These are phyloP conservation scores for Micrasema minimum DNA, from an alignment of 1,140 invertebrate species.

Conservation along the genomic window DNA sequence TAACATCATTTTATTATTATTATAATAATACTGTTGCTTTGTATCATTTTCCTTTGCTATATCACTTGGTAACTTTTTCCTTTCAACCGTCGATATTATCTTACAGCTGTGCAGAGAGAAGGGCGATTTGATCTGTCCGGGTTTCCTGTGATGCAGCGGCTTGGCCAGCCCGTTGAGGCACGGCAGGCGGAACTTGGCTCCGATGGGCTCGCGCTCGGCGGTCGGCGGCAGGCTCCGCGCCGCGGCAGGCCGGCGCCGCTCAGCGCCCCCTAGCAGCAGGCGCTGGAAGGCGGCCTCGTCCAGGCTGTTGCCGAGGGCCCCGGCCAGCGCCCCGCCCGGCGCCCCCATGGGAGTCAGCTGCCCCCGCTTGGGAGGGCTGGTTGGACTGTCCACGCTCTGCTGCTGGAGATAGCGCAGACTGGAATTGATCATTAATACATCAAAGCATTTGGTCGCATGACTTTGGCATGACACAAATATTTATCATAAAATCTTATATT, in stretches of 20 bases:
- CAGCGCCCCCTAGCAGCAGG: conserved; percentile 33
- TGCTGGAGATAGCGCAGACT: conserved; percentile 64
- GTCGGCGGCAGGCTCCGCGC: conserved; percentile 6
- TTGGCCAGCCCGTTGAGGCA: conserved; percentile 63
- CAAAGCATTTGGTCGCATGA: too few relatives aligned
- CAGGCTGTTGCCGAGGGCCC: conserved; percentile 40
- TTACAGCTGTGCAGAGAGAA: conserved; percentile 43
- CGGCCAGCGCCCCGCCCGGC: too few relatives aligned
- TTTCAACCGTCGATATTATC: too few relatives aligned
- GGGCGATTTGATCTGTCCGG: conserved; percentile 42
- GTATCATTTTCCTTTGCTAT: too few relatives aligned
- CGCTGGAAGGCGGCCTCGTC: conserved; percentile 44
- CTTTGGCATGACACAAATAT: too few relatives aligned
- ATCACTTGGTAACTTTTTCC: too few relatives aligned
- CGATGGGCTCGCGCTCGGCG: conserved; percentile 34
- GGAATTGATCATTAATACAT: conserved; percentile 1
- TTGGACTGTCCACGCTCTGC: conserved; percentile 49
- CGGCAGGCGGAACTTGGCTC: conserved; percentile 60
- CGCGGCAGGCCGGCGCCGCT: conserved; percentile 27
- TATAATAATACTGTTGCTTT: too few relatives aligned
- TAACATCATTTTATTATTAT: too few relatives aligned
- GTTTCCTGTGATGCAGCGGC: conserved; percentile 60
- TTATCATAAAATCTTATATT: too few relatives aligned
- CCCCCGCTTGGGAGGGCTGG: conserved; percentile 27
- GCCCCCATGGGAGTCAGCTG: conserved; percentile 46